These are phyloP conservation scores for Larimichthys crocea DNA, from an alignment of 2,113 vertebrate genomes.

Conservation along the genomic window DNA sequence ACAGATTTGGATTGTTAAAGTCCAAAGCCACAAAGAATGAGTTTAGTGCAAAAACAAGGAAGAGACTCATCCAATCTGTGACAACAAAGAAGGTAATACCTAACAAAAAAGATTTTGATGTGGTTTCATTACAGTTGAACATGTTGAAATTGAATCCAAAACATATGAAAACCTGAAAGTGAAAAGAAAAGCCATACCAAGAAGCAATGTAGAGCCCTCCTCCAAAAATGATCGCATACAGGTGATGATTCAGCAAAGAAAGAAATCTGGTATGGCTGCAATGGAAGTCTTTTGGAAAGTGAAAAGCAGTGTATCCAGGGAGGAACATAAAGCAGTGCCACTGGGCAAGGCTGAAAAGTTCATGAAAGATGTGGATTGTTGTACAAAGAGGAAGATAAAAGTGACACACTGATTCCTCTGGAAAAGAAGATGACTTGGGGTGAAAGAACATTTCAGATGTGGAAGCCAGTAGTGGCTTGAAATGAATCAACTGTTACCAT, in stretches of 20 bases:
- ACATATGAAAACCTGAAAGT: conserved; percentile 13
- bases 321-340: conserved; percentile 30
- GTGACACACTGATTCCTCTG: conserved; percentile 9
- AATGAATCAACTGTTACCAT: conserved; percentile 3
- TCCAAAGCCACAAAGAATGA: too few relatives aligned
- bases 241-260: conserved; percentile 1
- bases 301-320: conserved; percentile 1
- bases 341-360: not conserved
- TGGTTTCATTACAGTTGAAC: conserved; percentile 10
- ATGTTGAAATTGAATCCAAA: conserved; percentile 24
- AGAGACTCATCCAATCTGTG: not conserved
- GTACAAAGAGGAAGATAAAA: not conserved
- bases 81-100: not conserved
- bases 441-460: conserved; percentile 1
- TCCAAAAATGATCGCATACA: not conserved
- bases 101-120: conserved; percentile 11
- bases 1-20: too few relatives aligned
- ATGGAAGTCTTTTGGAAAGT: conserved; percentile 23
- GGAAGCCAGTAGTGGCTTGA: conserved; percentile 14
- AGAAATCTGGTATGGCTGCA: not conserved
- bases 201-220: not conserved
- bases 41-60: too few relatives aligned
- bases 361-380: conserved; percentile 11
- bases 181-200: conserved; percentile 15
- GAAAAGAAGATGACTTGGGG: conserved; percentile 20